A percentile compares a stretch with the other conserved stretches of the same genome.
Evolutionary conservation across 23 tunicate species (phyloP).

Genomic region (Styela plicata): DNA sequence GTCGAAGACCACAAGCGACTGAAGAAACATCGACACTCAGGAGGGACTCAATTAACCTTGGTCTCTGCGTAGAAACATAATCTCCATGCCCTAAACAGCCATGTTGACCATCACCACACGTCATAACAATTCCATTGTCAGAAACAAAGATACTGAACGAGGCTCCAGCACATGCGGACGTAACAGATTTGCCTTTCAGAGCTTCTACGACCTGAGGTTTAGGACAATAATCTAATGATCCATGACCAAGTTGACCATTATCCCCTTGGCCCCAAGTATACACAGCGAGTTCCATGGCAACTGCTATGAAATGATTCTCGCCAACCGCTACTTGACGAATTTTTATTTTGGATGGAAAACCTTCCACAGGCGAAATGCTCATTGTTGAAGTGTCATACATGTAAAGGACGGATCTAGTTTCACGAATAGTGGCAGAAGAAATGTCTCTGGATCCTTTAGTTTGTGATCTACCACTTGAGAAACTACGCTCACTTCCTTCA

Average conservation of each 20-base stretch:
- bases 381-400: conserved; percentile 48
- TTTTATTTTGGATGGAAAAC: conserved; percentile 73
- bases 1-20: conserved; percentile 67
- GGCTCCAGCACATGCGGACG: conserved; percentile 68
- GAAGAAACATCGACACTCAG: conserved; percentile 72
- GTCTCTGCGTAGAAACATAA: conserved; percentile 34
- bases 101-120: conserved; percentile 82
- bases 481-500: conserved; percentile 4
- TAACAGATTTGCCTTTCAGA: conserved; percentile 83
- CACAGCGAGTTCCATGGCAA: conserved; percentile 61
- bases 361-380: conserved; percentile 62
- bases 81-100: conserved; percentile 92
- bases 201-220: conserved; percentile 72
- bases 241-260: conserved; percentile 86
- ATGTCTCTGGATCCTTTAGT: background rate
- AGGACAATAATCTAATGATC: conserved; percentile 39
- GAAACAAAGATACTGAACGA: conserved; percentile 82
- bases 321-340: conserved; percentile 86
- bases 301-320: conserved; percentile 66
- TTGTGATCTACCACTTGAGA: background rate
- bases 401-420: conserved; percentile 72
- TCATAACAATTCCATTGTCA: conserved; percentile 86
- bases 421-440: conserved; percentile 13
- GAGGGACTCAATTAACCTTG: conserved; percentile 64
- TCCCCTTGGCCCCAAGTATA: conserved; percentile 86